A percentile compares a stretch with the other conserved stretches of the same genome.
phyloP scores from a whole-genome alignment of 2,888 invertebrate genomes.

The Harpalus rubripes region DNA sequence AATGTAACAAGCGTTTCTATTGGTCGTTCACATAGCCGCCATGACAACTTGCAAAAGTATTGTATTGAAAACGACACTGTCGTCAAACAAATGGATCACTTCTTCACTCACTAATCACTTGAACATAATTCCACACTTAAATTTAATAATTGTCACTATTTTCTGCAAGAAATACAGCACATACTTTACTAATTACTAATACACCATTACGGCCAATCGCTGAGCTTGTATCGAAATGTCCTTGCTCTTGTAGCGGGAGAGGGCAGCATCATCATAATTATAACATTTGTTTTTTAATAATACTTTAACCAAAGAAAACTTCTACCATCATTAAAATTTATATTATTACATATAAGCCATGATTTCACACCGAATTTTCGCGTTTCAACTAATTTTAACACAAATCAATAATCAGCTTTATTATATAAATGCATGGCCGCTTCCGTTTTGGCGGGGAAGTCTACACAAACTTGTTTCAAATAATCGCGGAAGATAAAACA shows the following conservation, averaged over 20 bases:
- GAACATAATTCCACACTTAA: constrained; percentile 26
- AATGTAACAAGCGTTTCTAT: constrained; percentile 84
- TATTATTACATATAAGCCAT: constrained; percentile 30
- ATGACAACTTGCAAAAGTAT: constrained; percentile 78
- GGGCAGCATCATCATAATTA: constrained; percentile 65
- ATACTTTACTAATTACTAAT: constrained; percentile 41
- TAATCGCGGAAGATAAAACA: constrained; percentile 16
- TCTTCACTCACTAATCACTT: constrained; percentile 45
- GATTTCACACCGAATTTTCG: constrained; percentile 16
- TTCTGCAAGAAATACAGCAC: constrained; percentile 29
- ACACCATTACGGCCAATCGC: constrained; percentile 63
- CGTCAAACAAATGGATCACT: constrained; percentile 51
- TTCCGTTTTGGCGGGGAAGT: constrained; percentile 66
- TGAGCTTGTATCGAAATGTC: constrained; percentile 59
- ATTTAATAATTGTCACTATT: constrained; percentile 57
- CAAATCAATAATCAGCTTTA: constrained; percentile 51
- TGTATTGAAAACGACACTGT: constrained; percentile 52
- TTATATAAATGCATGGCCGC: constrained; percentile 57
- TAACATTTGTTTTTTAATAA: constrained; percentile 57
- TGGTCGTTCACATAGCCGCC: constrained; percentile 85
- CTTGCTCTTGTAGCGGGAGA: constrained; percentile 55
- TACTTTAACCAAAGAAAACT: constrained; percentile 37
- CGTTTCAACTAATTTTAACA: constrained; percentile 12
- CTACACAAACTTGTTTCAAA: constrained; percentile 47
- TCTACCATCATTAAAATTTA: constrained; percentile 44